These are phyloP conservation scores for Diprion similis DNA, from an alignment of 1,140 invertebrate species.

Conservation along the genomic window DNA sequence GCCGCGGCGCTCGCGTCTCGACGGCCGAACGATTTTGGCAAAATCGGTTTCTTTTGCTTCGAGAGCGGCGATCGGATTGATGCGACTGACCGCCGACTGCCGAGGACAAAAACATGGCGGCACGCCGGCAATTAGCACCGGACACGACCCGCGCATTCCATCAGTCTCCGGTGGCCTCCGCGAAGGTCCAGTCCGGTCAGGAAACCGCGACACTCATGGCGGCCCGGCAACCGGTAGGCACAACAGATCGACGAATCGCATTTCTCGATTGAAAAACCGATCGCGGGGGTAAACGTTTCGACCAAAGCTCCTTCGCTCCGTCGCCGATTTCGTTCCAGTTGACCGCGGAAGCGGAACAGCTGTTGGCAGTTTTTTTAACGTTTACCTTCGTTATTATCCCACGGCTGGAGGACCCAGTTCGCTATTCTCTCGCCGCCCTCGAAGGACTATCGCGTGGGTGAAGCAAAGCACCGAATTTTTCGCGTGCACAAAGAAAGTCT, in stretches of 20 bases:
- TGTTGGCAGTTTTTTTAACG: no score
- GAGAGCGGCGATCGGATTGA: conserved; percentile 19
- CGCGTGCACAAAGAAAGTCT: not conserved
- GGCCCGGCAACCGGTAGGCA: not conserved
- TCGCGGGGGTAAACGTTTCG: not conserved
- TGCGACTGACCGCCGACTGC: conserved; percentile 16
- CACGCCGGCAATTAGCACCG: conserved; percentile 31
- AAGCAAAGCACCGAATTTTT: not conserved
- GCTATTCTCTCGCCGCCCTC: not conserved
- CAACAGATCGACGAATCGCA: not conserved
- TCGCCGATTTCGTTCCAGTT: no score
- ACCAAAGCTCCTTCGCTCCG: not conserved
- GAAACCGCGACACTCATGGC: conserved; percentile 8
- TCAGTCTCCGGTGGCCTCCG: conserved; percentile 9
- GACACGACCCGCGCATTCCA: conserved; percentile 31
- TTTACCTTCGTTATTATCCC: no score
- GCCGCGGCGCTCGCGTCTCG: not conserved
- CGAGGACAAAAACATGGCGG: conserved; percentile 27
- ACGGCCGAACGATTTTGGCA: conserved; percentile 16
- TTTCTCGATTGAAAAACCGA: conserved; percentile 3
- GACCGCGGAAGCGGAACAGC: no score
- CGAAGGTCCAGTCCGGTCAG: not conserved
- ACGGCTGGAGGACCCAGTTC: no score
- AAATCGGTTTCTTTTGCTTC: conserved; percentile 18
- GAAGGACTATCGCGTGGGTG: not conserved